phyloP scores from a whole-genome alignment of 2,797 vertebrate species.

The Xenopus petersii region DNA sequence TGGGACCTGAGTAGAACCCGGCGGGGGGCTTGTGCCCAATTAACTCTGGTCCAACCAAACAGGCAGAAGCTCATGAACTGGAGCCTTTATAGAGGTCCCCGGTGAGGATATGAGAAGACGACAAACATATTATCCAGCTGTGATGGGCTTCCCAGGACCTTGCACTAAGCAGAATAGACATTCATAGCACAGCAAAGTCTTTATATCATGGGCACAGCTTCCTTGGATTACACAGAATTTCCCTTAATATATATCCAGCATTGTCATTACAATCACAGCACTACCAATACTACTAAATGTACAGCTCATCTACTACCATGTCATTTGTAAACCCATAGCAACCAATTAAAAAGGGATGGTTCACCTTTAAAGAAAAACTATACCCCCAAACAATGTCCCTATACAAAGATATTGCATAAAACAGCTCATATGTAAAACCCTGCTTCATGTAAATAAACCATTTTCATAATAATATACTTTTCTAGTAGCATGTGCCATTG shows the following conservation, averaged over 20 bases:
- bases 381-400: too few relatives aligned
- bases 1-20: conserved; percentile 14
- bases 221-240: not conserved
- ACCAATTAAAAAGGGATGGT: too few relatives aligned
- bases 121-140: not conserved
- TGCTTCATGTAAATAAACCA: too few relatives aligned
- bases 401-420: too few relatives aligned
- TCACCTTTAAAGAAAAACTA: too few relatives aligned
- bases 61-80: conserved; percentile 8
- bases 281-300: too few relatives aligned
- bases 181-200: not conserved
- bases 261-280: too few relatives aligned
- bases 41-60: conserved; percentile 33
- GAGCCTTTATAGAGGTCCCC: conserved; percentile 29
- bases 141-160: not conserved
- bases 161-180: not conserved
- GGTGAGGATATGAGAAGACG: conserved; percentile 27
- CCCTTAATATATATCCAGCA: not conserved
- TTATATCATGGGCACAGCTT: not conserved
- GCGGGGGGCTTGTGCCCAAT: conserved; percentile 32
- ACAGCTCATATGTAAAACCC: too few relatives aligned
- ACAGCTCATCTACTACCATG: too few relatives aligned
- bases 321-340: too few relatives aligned
- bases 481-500: too few relatives aligned
- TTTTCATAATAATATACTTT: too few relatives aligned